Percentiles rank a stretch among this genome's conserved stretches.
These are phyloP conservation scores for Cyrtonyx montezumae DNA, from an alignment of 2,113 vertebrate species.

Conservation along the genomic window DNA sequence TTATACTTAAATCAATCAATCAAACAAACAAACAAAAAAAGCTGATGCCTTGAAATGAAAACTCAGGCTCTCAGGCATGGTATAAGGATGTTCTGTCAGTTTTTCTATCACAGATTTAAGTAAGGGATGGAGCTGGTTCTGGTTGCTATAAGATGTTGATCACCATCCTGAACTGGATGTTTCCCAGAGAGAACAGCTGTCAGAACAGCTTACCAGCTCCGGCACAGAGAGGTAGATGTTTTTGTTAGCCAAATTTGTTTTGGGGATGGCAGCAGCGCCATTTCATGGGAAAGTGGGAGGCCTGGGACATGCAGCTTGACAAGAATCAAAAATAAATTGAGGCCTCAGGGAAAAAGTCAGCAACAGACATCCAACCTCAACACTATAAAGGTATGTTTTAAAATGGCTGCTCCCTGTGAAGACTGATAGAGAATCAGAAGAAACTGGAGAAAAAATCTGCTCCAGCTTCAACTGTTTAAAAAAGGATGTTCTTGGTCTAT, in stretches of 20 bases:
- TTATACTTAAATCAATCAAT: not conserved
- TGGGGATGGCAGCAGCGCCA: not conserved
- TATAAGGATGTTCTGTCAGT: not conserved
- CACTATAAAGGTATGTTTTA: not conserved
- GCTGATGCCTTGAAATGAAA: not conserved
- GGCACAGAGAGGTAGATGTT: not conserved
- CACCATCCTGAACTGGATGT: not conserved
- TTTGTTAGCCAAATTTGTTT: not conserved
- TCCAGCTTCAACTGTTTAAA: not conserved
- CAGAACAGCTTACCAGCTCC: not conserved
- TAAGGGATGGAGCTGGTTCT: not conserved
- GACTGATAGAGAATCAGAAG: not conserved
- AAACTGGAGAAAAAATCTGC: not conserved
- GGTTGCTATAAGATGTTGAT: not conserved
- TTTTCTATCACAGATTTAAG: not conserved
- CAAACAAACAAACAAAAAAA: not conserved
- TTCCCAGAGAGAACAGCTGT: not conserved
- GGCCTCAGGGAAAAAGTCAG: not conserved
- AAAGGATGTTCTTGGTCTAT: not conserved
- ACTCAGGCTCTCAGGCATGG: not conserved
- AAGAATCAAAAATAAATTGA: slow-evolving; percentile 1
- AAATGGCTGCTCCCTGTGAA: not conserved
- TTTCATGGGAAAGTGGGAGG: not conserved
- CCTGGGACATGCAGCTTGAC: not conserved
- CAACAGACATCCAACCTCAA: not conserved